Conservation (phyloP, 1,140 invertebrate genomes). For the Trialeurodes vaporariorum region DNA sequence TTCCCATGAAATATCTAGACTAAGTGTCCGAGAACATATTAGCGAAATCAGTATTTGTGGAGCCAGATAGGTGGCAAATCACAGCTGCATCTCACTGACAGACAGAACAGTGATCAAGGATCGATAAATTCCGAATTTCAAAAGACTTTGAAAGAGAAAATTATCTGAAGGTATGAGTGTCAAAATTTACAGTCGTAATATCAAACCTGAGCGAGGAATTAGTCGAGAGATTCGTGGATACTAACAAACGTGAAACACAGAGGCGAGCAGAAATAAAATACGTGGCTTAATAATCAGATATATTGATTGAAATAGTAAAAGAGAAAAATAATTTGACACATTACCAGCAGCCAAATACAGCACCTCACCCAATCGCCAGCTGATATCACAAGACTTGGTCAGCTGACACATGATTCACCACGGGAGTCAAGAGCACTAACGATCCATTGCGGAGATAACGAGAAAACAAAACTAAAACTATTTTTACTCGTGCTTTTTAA, state of each 20-base stretch:
- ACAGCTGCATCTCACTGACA: not conserved
- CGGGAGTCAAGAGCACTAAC: not conserved
- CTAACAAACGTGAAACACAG: not conserved
- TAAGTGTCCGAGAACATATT: not conserved
- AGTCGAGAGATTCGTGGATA: not conserved
- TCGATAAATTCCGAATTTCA: not conserved
- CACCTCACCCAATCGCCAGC: slow-evolving; percentile 19
- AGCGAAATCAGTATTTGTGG: not conserved
- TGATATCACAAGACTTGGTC: slow-evolving; percentile 26
- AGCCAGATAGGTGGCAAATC: not conserved
- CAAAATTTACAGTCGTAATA: not conserved
- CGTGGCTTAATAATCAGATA: too few relatives aligned
- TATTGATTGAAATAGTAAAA: slow-evolving; percentile 1
- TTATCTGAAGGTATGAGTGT: not conserved
- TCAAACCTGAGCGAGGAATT: not conserved
- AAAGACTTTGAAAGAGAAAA: not conserved
- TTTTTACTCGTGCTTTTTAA: too few relatives aligned
- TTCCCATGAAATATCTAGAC: not conserved
- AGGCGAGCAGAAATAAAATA: too few relatives aligned
- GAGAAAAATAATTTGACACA: not conserved
- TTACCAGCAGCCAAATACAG: slow-evolving; percentile 8
- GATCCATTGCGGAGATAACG: too few relatives aligned
- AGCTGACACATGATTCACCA: slow-evolving; percentile 20
- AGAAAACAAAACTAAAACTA: too few relatives aligned
- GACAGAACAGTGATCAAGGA: not conserved